Conservation (phyloP, 2,113 vertebrate species). For the Upupa epops region DNA sequence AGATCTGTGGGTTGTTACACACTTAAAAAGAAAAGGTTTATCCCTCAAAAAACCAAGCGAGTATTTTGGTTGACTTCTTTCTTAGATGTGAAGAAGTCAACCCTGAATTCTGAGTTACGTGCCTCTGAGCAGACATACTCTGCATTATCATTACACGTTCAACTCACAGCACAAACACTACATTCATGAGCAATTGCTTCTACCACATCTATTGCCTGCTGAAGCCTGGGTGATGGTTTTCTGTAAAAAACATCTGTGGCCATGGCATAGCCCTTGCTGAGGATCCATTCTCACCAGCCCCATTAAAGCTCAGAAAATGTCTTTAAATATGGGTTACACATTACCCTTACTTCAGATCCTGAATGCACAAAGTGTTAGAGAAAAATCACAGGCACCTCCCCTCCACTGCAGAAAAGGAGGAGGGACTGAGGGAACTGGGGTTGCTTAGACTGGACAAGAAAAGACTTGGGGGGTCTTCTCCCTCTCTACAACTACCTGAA, state of each 20-base stretch:
- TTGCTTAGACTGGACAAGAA: no score
- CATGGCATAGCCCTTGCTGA: neutral
- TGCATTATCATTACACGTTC: neutral
- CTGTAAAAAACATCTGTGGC: neutral
- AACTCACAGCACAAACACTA: neutral
- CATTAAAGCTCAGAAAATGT: neutral
- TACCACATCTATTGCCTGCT: neutral
- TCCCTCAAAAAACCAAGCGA: neutral
- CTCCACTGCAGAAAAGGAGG: neutral
- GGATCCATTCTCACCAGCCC: neutral
- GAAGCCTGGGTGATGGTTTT: neutral
- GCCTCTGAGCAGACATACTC: neutral
- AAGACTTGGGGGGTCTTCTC: no score
- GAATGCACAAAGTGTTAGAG: neutral
- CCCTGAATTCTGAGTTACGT: neutral
- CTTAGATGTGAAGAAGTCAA: conserved; percentile 9
- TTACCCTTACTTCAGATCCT: neutral
- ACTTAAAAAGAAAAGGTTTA: neutral
- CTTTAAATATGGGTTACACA: neutral
- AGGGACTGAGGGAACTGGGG: no score
- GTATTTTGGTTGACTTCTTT: neutral
- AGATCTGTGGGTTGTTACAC: neutral
- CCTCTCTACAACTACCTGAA: no score
- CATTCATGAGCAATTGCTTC: neutral
- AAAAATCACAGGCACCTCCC: neutral